Base-by-base conservation (phyloP, 2,888 invertebrate species). In the Yponomeuta cagnagella region DNA sequence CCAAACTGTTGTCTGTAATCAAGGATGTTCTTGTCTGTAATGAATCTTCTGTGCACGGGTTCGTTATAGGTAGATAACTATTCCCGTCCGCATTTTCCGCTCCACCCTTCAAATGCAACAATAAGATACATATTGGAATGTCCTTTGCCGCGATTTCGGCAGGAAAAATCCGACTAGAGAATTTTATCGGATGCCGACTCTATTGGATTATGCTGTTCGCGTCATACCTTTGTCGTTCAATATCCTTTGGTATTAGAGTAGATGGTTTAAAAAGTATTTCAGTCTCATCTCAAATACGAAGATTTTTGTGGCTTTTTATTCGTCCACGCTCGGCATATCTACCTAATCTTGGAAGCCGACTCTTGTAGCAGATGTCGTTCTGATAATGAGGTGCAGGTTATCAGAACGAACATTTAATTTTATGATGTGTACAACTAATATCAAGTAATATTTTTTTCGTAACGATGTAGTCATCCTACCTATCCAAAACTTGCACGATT, bases 111-210 rank as follows among this genome's bases (percentile, higher is more conserved):
- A 15, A 58, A 15, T 58, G 52, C 52, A 58, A 58, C 12, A 58
- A 58, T 58, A 58, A 58, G 52, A 58, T 15, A 58, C 52, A 58
- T 58, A 58, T 58, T 58, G 52, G 52, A 58, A 58, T 58, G 52
- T 58, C 52, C 52, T 58, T 58, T 58, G 52, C 52, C 52, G 52
- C 52, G 52, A 58, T 58, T 43, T 43, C 43, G 43, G 43, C 8
- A 43, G 43, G 43, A 43, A 43, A 43, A 43, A 43, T 43, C 12
- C 52, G 52, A 58, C 1, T 58, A 15, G 52, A 15, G 52, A 58
- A 58, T 58, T 58, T 58, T 58, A 58, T 58, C 52, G 52, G 52
- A 58, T 58, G 15, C 52, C 15, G 15, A 58, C 52, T 58, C 52
- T 12, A 58, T 58, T 15, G 52, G 52, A 58, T 58, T 58, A 58